A percentile compares a stretch with the other conserved stretches of the same genome.
Conservation (phyloP, 2,888 invertebrate species). For the Melikaiella ostensackeni region DNA sequence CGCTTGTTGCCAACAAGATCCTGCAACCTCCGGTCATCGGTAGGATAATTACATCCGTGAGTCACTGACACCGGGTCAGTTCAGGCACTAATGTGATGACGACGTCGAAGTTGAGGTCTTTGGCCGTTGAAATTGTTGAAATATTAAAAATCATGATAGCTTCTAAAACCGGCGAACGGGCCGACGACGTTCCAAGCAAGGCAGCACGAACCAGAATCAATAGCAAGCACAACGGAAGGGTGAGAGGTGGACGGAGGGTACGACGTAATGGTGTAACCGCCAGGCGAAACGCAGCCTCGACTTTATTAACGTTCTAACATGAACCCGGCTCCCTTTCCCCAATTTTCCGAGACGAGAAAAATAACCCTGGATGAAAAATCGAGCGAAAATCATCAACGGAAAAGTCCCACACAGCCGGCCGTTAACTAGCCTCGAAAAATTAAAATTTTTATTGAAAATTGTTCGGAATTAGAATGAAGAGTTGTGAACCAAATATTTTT, state of each 20-base stretch:
- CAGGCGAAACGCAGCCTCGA: conserved; percentile 41
- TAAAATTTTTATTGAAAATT: too few species aligned
- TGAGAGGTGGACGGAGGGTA: conserved; percentile 50
- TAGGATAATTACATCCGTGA: conserved; percentile 45
- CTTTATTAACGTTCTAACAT: conserved; percentile 41
- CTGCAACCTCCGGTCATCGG: conserved; percentile 47
- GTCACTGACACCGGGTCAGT: conserved; percentile 48
- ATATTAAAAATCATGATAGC: conserved; percentile 38
- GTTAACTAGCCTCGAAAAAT: too few species aligned
- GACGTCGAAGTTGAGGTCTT: conserved; percentile 3
- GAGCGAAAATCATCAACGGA: neutral
- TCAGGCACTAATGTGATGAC: neutral
- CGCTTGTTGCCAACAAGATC: conserved; percentile 7
- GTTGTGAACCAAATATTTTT: too few species aligned
- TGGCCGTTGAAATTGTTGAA: neutral
- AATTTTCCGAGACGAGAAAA: neutral
- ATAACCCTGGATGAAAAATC: neutral
- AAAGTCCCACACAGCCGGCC: neutral
- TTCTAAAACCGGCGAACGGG: conserved; percentile 54
- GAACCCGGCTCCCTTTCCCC: neutral
- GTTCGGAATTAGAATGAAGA: too few species aligned
- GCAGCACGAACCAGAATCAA: conserved; percentile 73
- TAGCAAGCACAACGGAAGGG: conserved; percentile 67
- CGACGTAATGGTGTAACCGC: conserved; percentile 47
- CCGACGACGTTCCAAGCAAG: conserved; percentile 59